Evolutionary conservation across 2,888 invertebrate species (phyloP), one percentile per base, ranked within the genome.

Genomic region (Oligia strigilis): DNA sequence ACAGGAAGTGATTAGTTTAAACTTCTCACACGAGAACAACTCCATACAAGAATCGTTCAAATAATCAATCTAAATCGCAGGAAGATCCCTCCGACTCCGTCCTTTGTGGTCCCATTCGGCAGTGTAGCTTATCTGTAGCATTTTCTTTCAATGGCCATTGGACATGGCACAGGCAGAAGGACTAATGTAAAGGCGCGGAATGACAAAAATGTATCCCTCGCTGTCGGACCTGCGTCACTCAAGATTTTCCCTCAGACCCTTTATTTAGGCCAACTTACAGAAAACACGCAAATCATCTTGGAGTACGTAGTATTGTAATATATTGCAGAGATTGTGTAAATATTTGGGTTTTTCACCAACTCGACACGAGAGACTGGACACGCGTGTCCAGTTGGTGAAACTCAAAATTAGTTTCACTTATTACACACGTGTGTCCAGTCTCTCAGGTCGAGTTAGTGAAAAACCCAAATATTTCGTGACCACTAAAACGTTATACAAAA

Each of bases 161-260:
- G 88, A 87, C 86, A 87, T 85, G 85, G 84, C 75, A 75, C 84
- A 83, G 88, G 90, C 89, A 86, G 87, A 84, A 90, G 89, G 90
- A 89, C 91, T 91, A 92, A 93, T 92, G 91, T 89, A 91, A 91
- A 92, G 91, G 91, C 89, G 89, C 78, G 89, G 91, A 93, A 93
- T 93, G 94, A 94, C 93, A 92, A 93, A 94, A 94, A 93, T 94
- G 93, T 93, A 92, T 94, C 92, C 92, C 84, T 89, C 88, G 90
- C 93, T 94, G 94, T 94, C 94, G 87, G 92, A 94, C 94, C 94
- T 93, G 92, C 89, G 93, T 94, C 95, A 94, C 92, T 93, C 93
- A 91, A 92, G 92, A 92, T 94, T 93, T 92, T 91, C 91, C 87
- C 83, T 85, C 80, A 82, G 88, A 88, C 91, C 92, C 91, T 92